phyloP scores from a whole-genome alignment of 2,113 vertebrate species.

The Cisticola juncidis region DNA sequence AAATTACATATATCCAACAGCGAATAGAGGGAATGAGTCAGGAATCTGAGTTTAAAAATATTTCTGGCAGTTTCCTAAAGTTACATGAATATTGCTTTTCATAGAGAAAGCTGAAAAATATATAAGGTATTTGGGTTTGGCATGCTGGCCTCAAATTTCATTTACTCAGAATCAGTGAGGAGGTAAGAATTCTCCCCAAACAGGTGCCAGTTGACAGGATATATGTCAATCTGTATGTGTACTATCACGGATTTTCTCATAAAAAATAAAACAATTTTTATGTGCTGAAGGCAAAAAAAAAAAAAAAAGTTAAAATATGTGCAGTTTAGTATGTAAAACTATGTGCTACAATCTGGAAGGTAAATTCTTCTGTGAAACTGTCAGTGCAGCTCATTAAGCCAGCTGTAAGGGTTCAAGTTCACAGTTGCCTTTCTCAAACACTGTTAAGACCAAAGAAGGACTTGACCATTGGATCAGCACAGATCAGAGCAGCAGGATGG shows the following conservation, averaged over 20 bases:
- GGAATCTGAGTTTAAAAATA: conserved; percentile 2
- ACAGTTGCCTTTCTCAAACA: neutral
- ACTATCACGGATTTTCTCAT: neutral
- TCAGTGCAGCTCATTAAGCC: neutral
- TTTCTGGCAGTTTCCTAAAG: neutral
- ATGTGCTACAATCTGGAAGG: neutral
- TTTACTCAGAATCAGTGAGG: neutral
- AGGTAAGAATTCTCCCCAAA: neutral
- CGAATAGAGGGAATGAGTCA: neutral
- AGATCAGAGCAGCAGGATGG: neutral
- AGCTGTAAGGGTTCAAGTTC: accelerated
- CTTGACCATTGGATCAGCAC: neutral
- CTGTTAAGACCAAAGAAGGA: neutral
- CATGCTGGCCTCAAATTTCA: neutral
- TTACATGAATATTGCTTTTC: neutral
- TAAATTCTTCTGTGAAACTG: neutral
- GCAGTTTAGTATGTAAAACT: neutral
- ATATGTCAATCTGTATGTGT: neutral
- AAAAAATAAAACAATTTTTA: neutral
- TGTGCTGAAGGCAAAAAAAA: neutral
- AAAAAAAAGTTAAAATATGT: neutral
- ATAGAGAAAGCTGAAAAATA: neutral
- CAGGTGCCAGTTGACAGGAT: neutral
- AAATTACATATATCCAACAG: neutral
- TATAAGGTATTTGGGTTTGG: neutral